Conservation (phyloP, 2,797 vertebrate genomes). For the Octomys mimax region DNA sequence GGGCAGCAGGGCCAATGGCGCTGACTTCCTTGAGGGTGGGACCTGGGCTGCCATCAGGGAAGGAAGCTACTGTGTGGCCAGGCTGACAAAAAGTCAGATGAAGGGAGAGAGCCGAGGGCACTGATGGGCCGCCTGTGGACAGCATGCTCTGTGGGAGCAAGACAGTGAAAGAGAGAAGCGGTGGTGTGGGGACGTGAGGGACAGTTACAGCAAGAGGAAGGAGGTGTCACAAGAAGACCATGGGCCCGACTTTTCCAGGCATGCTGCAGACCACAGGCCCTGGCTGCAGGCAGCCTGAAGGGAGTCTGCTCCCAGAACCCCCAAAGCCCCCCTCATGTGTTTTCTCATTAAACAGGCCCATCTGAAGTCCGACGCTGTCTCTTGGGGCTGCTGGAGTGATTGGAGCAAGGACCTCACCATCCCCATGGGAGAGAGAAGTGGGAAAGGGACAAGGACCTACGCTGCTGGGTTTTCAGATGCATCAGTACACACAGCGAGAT, state of each 20-base stretch:
- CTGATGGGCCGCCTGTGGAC: background rate
- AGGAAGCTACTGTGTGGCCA: background rate
- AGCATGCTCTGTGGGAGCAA: background rate
- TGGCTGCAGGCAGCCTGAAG: background rate
- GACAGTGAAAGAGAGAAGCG: background rate
- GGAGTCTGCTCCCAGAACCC: background rate
- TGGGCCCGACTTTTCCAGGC: background rate
- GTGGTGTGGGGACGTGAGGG: rapidly evolving
- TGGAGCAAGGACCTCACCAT: background rate
- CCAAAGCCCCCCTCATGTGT: background rate
- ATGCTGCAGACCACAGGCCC: background rate
- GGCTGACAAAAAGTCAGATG: background rate
- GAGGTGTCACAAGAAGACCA: background rate
- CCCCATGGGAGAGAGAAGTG: background rate
- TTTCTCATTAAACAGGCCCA: background rate
- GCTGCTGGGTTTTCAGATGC: background rate
- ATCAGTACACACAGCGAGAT: background rate
- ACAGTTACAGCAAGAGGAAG: rapidly evolving
- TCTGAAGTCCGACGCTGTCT: background rate
- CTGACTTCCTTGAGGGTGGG: background rate
- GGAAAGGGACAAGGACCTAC: background rate
- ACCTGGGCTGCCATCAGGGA: background rate
- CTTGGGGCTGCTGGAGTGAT: too few relatives aligned
- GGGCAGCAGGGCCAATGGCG: background rate
- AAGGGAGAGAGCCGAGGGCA: background rate